Base-by-base conservation (phyloP, 2,888 invertebrate species). In the Coelopa pilipes region DNA sequence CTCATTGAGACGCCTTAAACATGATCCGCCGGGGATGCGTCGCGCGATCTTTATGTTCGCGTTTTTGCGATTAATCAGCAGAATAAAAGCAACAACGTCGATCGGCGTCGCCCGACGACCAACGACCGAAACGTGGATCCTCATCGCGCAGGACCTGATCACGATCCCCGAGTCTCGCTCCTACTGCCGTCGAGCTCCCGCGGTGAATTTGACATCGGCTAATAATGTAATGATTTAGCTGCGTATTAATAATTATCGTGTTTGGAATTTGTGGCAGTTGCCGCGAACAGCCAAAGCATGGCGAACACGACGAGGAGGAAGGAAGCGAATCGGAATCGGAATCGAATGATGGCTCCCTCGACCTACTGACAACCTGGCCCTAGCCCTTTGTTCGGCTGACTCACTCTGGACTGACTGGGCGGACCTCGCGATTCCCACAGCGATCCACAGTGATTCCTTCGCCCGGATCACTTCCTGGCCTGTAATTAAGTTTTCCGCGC, bases 191-290 rank as follows among this genome's bases (percentile, higher is more conserved):
- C 63, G 68, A 49, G 15, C 46, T 79, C 84, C 80, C 79, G 85
- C 84, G 81, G 84, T 73, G 84, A 77, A 76, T 83, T 83, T 83
- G 84, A 84, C 84, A 84, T 80, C 81, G 80, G 76, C 83, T 83
- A 81, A 80, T 81, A 84, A 83, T 84, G 83, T 82, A 85, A 83
- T 83, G 83, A 84, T 84, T 84, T 85, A 85, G 81, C 81, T 84
- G 81, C 80, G 79, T 81, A 79, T 83, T 80, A 82, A 83, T 84
- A 84, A 83, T 85, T 82, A 83, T 81, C 80, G 75, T 78, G 81
- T 78, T 79, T 71, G 68, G 75, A 68, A 60, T 69, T 49, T 59
- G 50, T 65, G 65, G 72, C 45, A 68, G 49, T 53, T 53, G 21
- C 15, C 13, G 24, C 12, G n/a, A 15, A 62, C 17, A 17, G 47